Evolutionary conservation across 2,113 vertebrate species (phyloP).

Genomic region (Bucco capensis): DNA sequence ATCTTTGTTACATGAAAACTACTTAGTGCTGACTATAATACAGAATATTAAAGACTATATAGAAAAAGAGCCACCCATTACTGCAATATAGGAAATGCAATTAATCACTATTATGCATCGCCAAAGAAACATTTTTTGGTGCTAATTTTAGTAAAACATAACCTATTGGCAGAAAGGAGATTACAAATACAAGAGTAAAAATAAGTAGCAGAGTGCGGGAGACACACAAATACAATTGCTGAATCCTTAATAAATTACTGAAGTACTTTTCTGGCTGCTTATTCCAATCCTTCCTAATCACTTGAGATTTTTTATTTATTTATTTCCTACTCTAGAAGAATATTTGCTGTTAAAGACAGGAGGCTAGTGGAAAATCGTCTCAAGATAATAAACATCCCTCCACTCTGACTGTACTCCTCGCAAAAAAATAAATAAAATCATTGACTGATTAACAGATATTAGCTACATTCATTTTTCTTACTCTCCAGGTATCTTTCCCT

Average conservation of each 20-base stretch:
- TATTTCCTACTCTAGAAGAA: conserved; percentile 6
- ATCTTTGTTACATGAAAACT: not conserved
- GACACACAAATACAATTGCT: not conserved
- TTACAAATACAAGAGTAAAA: not conserved
- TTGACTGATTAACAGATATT: not conserved
- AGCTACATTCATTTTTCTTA: not conserved
- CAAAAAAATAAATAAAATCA: not conserved
- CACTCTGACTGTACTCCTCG: not conserved
- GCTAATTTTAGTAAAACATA: conserved; percentile 42
- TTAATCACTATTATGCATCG: not conserved
- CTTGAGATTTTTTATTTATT: not conserved
- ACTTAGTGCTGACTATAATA: not conserved
- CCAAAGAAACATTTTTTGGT: conserved; percentile 23
- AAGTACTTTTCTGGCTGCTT: not conserved
- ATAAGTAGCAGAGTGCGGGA: not conserved
- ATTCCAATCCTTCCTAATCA: not conserved
- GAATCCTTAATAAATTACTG: not conserved
- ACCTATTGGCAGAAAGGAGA: not conserved
- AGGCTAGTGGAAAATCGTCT: conserved; percentile 36
- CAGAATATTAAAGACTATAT: conserved; percentile 26
- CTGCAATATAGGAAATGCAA: not conserved
- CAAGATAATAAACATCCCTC: conserved; percentile 33
- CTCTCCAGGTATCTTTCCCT: not conserved
- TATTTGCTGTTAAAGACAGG: not conserved
- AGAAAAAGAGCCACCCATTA: not conserved